Percentiles rank a stretch among this genome's conserved stretches.
These are phyloP conservation scores for Oscheius onirici DNA, from an alignment of 2,888 invertebrate genomes.

Conservation along the genomic window DNA sequence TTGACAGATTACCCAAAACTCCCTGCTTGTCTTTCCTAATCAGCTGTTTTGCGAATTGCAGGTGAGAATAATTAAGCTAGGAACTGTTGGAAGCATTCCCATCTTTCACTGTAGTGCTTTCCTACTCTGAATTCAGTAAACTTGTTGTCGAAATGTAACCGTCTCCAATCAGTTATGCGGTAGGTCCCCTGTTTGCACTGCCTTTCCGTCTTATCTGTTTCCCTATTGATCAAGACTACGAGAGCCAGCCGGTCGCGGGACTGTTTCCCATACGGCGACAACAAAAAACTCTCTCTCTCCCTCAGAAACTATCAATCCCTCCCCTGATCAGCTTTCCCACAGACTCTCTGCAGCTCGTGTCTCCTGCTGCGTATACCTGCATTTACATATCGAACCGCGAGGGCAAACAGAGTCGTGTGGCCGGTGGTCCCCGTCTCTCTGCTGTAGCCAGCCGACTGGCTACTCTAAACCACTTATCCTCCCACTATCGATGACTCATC, in stretches of 20 bases:
- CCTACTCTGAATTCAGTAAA: too few species aligned
- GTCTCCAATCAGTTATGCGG: constrained; percentile 17
- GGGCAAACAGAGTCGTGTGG: constrained; percentile 30
- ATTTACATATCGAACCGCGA: constrained; percentile 34
- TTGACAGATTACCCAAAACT: too few species aligned
- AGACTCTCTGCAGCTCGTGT: constrained; percentile 5
- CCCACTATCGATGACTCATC: background rate
- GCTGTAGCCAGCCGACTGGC: constrained; percentile 34
- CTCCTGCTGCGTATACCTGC: constrained; percentile 25
- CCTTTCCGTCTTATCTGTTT: background rate
- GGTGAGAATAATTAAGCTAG: too few species aligned
- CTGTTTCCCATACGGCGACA: background rate
- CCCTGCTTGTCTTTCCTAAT: too few species aligned
- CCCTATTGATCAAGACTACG: constrained; percentile 14
- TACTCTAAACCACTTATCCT: constrained; percentile 21
- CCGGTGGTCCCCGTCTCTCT: constrained; percentile 14
- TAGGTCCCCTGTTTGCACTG: constrained; percentile 14
- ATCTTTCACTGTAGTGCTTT: too few species aligned
- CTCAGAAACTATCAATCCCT: background rate
- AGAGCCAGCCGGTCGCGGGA: background rate
- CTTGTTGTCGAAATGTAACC: too few species aligned
- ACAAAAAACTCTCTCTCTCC: too few species aligned
- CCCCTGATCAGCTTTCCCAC: background rate
- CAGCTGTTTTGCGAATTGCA: too few species aligned
- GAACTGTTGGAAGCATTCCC: too few species aligned